Conservation (phyloP, 2,113 vertebrate genomes). For the Trematocara nigrifrons region DNA sequence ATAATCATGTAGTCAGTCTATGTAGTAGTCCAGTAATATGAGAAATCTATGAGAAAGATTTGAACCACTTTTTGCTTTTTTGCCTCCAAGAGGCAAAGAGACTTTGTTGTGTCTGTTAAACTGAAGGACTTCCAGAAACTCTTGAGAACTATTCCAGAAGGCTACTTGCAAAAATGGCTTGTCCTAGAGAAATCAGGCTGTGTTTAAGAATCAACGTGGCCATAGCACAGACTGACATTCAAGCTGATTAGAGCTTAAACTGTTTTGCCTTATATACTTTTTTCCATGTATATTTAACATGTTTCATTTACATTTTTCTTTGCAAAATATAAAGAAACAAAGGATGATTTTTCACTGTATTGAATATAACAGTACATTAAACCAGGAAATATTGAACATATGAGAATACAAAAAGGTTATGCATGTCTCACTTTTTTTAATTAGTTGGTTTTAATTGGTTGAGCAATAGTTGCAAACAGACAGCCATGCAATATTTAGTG, state of each 20-base stretch:
- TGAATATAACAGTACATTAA: background rate
- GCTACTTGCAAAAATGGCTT: background rate
- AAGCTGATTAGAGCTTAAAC: background rate
- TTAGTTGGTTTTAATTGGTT: background rate
- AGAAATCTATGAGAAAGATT: background rate
- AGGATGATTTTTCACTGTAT: background rate
- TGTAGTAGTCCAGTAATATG: background rate
- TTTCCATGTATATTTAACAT: background rate
- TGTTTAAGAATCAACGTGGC: background rate
- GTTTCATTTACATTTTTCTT: background rate
- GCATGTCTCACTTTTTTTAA: background rate
- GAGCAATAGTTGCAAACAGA: background rate
- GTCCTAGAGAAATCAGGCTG: background rate
- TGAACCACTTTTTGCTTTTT: background rate
- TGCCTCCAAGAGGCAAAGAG: background rate
- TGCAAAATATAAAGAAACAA: background rate
- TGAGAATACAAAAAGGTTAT: background rate
- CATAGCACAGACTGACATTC: fast-evolving
- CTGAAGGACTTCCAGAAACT: background rate
- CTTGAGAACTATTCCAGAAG: background rate
- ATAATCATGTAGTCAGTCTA: background rate
- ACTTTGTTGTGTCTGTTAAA: background rate
- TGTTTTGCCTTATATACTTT: background rate
- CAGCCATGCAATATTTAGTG: background rate
- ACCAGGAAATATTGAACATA: background rate